These are phyloP conservation scores for Chironomus tepperi DNA, from an alignment of 1,140 invertebrate species.

Conservation along the genomic window DNA sequence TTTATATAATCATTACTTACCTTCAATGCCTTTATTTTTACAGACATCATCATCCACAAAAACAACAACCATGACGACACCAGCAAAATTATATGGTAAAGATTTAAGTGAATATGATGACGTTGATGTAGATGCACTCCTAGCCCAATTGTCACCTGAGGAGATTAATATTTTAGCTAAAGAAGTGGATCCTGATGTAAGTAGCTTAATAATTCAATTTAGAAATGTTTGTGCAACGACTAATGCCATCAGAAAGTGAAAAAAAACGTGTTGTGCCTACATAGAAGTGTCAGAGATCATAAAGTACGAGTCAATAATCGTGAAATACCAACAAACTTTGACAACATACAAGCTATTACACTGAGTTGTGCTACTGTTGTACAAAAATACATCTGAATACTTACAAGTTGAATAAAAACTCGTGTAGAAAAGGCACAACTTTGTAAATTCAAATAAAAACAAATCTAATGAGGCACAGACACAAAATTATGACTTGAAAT, in stretches of 20 bases:
- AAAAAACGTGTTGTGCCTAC: no score
- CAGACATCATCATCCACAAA: slow-evolving; percentile 76
- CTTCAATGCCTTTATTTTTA: slow-evolving; percentile 36
- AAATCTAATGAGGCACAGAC: no score
- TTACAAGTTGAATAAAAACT: no score
- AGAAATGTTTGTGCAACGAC: not conserved
- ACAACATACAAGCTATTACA: no score
- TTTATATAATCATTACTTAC: not conserved
- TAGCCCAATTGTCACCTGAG: slow-evolving; percentile 86
- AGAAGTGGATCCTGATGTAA: slow-evolving; percentile 99
- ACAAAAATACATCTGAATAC: no score
- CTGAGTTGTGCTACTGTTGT: no score
- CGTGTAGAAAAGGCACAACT: no score
- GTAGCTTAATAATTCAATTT: slow-evolving; percentile 38
- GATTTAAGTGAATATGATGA: slow-evolving; percentile 91
- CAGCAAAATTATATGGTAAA: slow-evolving; percentile 83
- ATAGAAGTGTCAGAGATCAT: no score
- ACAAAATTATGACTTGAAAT: no score
- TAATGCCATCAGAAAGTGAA: not conserved
- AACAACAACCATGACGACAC: slow-evolving; percentile 78
- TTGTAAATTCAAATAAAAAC: no score
- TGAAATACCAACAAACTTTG: no score
- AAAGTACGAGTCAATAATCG: no score
- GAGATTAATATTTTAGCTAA: slow-evolving; percentile 95
- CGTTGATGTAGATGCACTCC: slow-evolving; percentile 92